Evolutionary conservation across 2,797 vertebrate species (phyloP).

Genomic region (Epinephelus awoara): DNA sequence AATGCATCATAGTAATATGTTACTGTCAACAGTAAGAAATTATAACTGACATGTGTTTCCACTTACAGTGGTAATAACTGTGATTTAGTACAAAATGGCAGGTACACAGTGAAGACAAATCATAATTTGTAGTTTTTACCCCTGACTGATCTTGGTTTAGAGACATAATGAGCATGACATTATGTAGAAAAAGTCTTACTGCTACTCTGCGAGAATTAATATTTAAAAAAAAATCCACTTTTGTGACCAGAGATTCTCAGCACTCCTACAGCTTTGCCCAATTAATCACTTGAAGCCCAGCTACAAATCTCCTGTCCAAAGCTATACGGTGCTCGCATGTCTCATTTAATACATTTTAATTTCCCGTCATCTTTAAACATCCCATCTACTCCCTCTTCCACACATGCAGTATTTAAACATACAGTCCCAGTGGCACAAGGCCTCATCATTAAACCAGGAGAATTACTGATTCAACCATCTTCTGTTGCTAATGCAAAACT

Average conservation of each 20-base stretch:
- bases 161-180: constrained; percentile 10
- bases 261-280: constrained; percentile 27
- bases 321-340: constrained; percentile 32
- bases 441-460: constrained; percentile 58
- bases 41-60: background rate
- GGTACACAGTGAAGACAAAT: constrained; percentile 14
- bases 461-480: constrained; percentile 50
- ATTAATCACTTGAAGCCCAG: constrained; percentile 56
- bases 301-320: constrained; percentile 44
- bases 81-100: constrained; percentile 28
- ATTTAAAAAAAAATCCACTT: constrained; percentile 43
- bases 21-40: constrained; percentile 8
- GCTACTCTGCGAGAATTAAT: constrained; percentile 30
- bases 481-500: constrained; percentile 48
- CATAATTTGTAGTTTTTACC: constrained; percentile 33
- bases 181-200: constrained; percentile 13
- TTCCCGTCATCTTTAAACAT: constrained; percentile 55
- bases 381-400: constrained; percentile 21
- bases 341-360: constrained; percentile 55
- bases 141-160: constrained; percentile 32
- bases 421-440: constrained; percentile 41
- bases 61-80: background rate
- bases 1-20: background rate
- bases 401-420: constrained; percentile 54
- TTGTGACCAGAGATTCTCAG: constrained; percentile 25